phyloP scores from a whole-genome alignment of 2,888 invertebrate genomes.

The Euzophera pinguis region DNA sequence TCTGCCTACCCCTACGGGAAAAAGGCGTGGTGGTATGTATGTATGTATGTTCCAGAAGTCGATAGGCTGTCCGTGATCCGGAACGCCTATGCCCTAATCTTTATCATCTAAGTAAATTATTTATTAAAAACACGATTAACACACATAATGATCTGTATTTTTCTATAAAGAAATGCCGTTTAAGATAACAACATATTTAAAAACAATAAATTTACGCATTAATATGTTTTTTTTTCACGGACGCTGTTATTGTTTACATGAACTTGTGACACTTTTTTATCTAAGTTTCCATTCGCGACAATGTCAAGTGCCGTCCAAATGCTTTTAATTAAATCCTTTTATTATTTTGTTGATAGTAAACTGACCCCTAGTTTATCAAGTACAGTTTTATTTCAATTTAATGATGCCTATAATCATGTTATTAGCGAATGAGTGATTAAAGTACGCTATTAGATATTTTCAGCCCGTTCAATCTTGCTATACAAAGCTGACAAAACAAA shows the following conservation, averaged over 20 bases:
- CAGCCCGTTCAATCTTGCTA: no score
- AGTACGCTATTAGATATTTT: no score
- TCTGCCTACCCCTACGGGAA: no score
- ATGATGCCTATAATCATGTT: not conserved
- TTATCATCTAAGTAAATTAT: not conserved
- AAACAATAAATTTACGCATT: not conserved
- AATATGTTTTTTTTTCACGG: not conserved
- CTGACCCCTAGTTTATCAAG: not conserved
- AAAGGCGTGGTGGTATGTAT: no score
- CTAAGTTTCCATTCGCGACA: not conserved
- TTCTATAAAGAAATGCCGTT: not conserved
- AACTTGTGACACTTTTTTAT: not conserved
- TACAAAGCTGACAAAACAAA: no score
- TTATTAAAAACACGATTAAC: no score
- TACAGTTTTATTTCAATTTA: not conserved
- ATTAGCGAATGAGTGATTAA: not conserved
- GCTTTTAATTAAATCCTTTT: slow-evolving; percentile 1
- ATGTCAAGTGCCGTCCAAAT: slow-evolving; percentile 1
- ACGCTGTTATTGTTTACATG: not conserved
- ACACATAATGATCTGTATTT: not conserved
- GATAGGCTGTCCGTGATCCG: no score
- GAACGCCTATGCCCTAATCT: no score
- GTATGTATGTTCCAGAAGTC: no score
- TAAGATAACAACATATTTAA: not conserved
- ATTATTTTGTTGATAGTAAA: not conserved